A percentile compares a stretch with the other conserved stretches of the same genome.
These are phyloP conservation scores for Neria commutata DNA, from an alignment of 2,888 invertebrate genomes.

Conservation along the genomic window DNA sequence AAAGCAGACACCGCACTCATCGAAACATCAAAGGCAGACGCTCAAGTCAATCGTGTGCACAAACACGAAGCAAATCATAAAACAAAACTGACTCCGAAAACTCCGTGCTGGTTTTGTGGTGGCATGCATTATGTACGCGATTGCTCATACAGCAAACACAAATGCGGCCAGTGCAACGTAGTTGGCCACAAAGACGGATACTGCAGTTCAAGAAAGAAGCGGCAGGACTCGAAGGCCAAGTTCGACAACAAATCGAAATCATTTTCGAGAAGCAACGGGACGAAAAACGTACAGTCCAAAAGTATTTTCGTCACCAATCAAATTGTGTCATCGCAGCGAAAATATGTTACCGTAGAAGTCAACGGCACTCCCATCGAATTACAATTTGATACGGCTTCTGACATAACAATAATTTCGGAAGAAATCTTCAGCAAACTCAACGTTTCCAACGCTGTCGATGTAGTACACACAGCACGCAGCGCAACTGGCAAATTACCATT, in stretches of 20 bases:
- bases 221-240: too few species aligned
- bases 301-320: conserved; percentile 22
- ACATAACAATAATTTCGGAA: conserved; percentile 26
- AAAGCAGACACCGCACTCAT: background rate
- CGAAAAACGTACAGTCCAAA: conserved; percentile 12
- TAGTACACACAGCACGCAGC: conserved; percentile 16
- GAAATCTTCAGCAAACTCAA: conserved; percentile 16
- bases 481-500: conserved; percentile 23
- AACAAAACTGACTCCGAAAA: conserved; percentile 8
- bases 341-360: conserved; percentile 29
- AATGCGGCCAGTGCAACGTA: conserved; percentile 23
- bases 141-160: conserved; percentile 23
- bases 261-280: too few species aligned
- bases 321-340: conserved; percentile 16
- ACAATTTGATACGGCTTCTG: conserved; percentile 26
- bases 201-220: conserved; percentile 13
- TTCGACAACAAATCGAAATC: too few species aligned
- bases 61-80: background rate
- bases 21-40: too few species aligned
- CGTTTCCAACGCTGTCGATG: background rate
- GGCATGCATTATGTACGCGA: conserved; percentile 22
- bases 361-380: conserved; percentile 21
- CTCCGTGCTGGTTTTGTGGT: conserved; percentile 24
- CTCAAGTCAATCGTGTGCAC: too few species aligned
- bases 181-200: conserved; percentile 28